Evolutionary conservation across 2,888 invertebrate species (phyloP).

Genomic region (Atrina japonica): DNA sequence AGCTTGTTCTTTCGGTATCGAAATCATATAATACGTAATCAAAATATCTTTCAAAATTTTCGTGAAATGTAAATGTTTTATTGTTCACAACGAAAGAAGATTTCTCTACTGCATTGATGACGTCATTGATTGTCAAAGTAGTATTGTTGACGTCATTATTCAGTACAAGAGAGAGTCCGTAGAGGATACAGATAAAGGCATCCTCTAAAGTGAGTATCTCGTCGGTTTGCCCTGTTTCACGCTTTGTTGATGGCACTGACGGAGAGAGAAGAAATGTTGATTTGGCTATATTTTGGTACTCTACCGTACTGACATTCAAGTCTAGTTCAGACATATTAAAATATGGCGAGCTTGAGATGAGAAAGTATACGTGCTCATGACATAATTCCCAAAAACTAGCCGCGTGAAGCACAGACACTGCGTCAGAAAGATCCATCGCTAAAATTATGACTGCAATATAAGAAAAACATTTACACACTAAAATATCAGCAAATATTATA

Average conservation of each 20-base stretch:
- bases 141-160: too few relatives aligned
- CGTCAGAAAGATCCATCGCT: constrained; percentile 23
- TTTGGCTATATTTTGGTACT: not conserved
- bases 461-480: too few relatives aligned
- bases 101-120: not conserved
- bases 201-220: not conserved
- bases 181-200: not conserved
- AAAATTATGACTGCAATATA: constrained; percentile 37
- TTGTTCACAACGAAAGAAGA: not conserved
- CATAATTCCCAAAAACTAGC: constrained; percentile 32
- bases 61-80: not conserved
- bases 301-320: not conserved
- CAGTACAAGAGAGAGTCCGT: not conserved
- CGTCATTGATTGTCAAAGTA: not conserved
- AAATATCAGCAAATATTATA: too few relatives aligned
- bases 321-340: not conserved
- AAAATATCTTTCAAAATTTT: not conserved
- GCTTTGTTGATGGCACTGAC: not conserved
- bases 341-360: constrained; percentile 30
- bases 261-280: not conserved
- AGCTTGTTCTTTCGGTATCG: not conserved
- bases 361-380: constrained; percentile 47
- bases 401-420: constrained; percentile 34
- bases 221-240: not conserved
- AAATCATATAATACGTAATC: not conserved